These are phyloP conservation scores for Solenopsis invicta DNA, from an alignment of 1,140 invertebrate species.

Conservation along the genomic window DNA sequence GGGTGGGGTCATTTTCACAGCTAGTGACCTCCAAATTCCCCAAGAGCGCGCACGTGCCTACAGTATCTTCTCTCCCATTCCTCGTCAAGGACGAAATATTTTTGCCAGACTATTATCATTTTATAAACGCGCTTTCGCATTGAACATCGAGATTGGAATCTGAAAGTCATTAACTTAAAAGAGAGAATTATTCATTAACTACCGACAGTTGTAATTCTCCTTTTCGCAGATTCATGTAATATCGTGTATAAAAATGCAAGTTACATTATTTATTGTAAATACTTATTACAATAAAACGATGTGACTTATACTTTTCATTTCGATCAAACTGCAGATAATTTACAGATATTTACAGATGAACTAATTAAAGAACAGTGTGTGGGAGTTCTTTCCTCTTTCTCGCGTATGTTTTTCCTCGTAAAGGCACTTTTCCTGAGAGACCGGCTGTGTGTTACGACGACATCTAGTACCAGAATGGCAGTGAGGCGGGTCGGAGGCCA, in stretches of 20 bases:
- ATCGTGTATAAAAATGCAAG: background rate
- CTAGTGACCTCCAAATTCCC: conserved; percentile 70
- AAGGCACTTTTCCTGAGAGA: conserved; percentile 50
- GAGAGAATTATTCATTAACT: conserved; percentile 40
- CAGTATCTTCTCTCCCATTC: conserved; percentile 35
- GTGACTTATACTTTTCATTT: background rate
- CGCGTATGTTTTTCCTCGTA: conserved; percentile 6
- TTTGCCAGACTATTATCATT: conserved; percentile 39
- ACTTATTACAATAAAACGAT: background rate
- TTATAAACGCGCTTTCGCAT: background rate
- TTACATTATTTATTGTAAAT: background rate
- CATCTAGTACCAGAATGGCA: conserved; percentile 38
- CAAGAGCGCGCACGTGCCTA: conserved; percentile 73
- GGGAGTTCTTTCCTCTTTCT: conserved; percentile 1
- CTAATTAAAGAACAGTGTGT: conserved; percentile 20
- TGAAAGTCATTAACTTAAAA: background rate
- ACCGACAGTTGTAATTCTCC: background rate
- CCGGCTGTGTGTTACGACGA: conserved; percentile 39
- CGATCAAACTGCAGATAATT: background rate
- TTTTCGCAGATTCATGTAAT: background rate
- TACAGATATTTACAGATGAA: background rate
- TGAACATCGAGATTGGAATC: conserved; percentile 60
- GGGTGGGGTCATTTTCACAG: conserved; percentile 63
- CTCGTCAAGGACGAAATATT: conserved; percentile 67
- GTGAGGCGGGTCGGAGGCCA: conserved; percentile 52